A percentile compares a stretch with the other conserved stretches of the same genome.
phyloP scores from a whole-genome alignment of 2,113 vertebrate species.

The Channa argus region DNA sequence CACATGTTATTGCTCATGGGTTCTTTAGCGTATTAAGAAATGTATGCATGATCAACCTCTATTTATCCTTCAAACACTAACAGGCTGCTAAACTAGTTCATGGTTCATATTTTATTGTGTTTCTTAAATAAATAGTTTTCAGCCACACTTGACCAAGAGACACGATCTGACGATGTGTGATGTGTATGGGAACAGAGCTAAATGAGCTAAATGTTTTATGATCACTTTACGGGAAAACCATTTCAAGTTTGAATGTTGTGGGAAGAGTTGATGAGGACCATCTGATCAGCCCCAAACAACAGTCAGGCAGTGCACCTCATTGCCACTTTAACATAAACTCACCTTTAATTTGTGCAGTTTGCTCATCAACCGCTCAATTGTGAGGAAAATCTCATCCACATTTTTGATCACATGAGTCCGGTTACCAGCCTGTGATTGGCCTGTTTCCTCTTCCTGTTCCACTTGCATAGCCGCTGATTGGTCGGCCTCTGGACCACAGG shows the following conservation, averaged over 20 bases:
- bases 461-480: slow-evolving; percentile 27
- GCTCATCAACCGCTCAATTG: slow-evolving; percentile 78
- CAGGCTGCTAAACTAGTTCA: too few relatives aligned
- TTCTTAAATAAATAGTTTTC: too few relatives aligned
- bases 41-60: too few relatives aligned
- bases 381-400: slow-evolving; percentile 82
- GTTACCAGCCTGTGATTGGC: slow-evolving; percentile 23
- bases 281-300: neutral
- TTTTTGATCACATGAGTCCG: slow-evolving; percentile 76
- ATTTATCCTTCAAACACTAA: too few relatives aligned
- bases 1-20: too few relatives aligned
- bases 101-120: too few relatives aligned
- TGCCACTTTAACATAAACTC: slow-evolving; percentile 7
- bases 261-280: neutral
- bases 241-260: neutral
- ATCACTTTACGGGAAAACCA: neutral
- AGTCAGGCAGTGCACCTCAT: too few relatives aligned
- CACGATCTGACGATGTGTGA: too few relatives aligned
- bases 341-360: slow-evolving; percentile 81
- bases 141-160: too few relatives aligned
- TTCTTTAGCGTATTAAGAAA: too few relatives aligned
- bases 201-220: neutral
- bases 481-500: neutral
- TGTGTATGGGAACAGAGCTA: too few relatives aligned
- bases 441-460: slow-evolving; percentile 27